Base-by-base conservation (phyloP, 2,797 vertebrate genomes). In the Rhynchonycteris naso region DNA sequence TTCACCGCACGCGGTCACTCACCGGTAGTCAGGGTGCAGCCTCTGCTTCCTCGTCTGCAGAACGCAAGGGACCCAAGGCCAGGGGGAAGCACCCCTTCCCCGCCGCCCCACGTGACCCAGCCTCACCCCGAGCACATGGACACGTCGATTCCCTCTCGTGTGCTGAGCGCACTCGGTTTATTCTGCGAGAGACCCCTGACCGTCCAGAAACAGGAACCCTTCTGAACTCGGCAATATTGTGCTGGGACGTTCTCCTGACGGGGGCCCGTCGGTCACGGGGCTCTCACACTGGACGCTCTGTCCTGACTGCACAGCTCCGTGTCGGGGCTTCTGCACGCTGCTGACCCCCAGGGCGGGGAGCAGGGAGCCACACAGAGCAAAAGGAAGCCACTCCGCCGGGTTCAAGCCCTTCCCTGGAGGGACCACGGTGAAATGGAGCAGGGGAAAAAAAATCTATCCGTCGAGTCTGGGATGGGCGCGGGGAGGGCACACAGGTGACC, bases 171-270 rank as follows among this genome's bases (percentile, higher is more conserved):
- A 85, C 94, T 63, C 50, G 75, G 91, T 90, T 59, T 63, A 94
- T 84, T 43, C 78, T 54, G 83, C 76, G 94, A 94, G 84, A 75
- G 54, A 33, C 38, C 63, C 93, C 94, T 95, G 86, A 96, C 86
- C 65, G 13, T 33, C 72, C 47, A 71, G 76, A 82, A 95, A 92
- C 59, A 74, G 95, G 88, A 15, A 15, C n/a, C 43, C 75, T 58
- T 94, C 66, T 88, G 92, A 95, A 92, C 74, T 52, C 33, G 43
- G 61, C 19, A 50, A 43, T 19, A 33, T 1, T 28, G 71, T 35
- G 38, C 28, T 24, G 75, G 68, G 59, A 80, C 63, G 59, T 11
- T 85, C 89, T 68, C 78, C 76, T 52, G 30, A 9, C 15, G 52
- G 63, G 38, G 50, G 47, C 71, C 43, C 24, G 71, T 35, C 35